A percentile compares a stretch with the other conserved stretches of the same genome.
These are phyloP conservation scores for Oncorhynchus gorbuscha DNA, from an alignment of 2,113 vertebrate genomes.

Conservation along the genomic window DNA sequence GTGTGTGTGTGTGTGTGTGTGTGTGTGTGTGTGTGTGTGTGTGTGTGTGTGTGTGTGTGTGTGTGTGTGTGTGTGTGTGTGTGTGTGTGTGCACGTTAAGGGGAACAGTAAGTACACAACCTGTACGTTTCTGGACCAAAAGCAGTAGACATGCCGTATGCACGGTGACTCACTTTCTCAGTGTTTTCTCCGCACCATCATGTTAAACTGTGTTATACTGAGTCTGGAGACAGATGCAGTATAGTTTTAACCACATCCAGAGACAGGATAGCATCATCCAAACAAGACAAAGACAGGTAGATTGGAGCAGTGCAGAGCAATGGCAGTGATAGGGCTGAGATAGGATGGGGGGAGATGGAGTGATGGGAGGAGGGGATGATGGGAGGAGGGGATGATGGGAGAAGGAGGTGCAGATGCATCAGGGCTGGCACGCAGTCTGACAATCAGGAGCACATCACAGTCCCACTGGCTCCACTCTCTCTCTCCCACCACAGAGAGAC, in stretches of 20 bases:
- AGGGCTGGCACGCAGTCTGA: conserved; percentile 66
- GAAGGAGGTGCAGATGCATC: conserved; percentile 9
- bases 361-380: conserved; percentile 23
- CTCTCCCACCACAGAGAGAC: background rate
- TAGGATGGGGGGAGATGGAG: conserved; percentile 31
- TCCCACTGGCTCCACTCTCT: conserved; percentile 55
- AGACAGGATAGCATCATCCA: conserved; percentile 43
- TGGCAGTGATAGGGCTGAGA: conserved; percentile 33
- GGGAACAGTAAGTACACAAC: background rate
- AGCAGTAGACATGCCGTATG: too few relatives aligned
- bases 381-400: background rate
- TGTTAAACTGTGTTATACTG: background rate
- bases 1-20: conserved; percentile 17
- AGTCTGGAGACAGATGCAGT: conserved; percentile 28
- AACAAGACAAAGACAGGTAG: conserved; percentile 44
- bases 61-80: conserved; percentile 7
- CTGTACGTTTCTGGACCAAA: background rate
- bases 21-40: conserved; percentile 10
- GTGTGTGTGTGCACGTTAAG: background rate
- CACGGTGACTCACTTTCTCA: conserved; percentile 1
- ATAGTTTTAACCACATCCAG: conserved; percentile 5
- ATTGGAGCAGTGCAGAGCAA: conserved; percentile 15
- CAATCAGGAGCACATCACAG: conserved; percentile 58
- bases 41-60: conserved; percentile 12
- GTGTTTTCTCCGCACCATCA: background rate